Base-by-base conservation (phyloP, 1,140 invertebrate genomes). In the Drosophila lacertosa region DNA sequence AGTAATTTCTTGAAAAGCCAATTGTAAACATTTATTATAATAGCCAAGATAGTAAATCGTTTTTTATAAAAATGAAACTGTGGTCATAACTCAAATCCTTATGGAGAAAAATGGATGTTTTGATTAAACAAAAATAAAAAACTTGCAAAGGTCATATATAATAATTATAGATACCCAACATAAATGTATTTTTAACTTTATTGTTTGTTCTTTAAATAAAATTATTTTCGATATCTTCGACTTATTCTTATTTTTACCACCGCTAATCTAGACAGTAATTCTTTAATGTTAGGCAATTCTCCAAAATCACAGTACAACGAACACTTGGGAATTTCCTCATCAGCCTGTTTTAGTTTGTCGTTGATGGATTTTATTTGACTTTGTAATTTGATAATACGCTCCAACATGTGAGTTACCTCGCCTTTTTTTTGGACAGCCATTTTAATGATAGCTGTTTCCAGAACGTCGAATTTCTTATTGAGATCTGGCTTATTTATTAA, bases 381-480 rank as follows among this genome's bases (percentile, higher is more conserved):
- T 16, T 74, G 18, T 13, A 74, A 39, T n/a, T 15, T 9, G 0
- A 37, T 16, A 7, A 74, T 53, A 0, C n/a, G 42, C 0, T 22
- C 10, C n/a, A 39, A n/a, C 7, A 70, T 13, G 6, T 2, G 20
- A 32, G 32, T 11, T 32, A 9, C 16, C n/a, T 22, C 2, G 26
- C 22, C 18, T 5, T 44, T 24, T 10, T 10, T 18, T 4, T 55
- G 22, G 2, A 13, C 40, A 3, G 9, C 37, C 11, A 65, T 44
- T 9, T 47, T 44, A 6, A 65, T 55, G 0, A 58, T n/a, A 24
- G 3, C n/a, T 4, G 22, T 24, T 54, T 59, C 58, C 11, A 78
- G 48, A 2, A 42, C 6, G n/a, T 68, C 1, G 2, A 54, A 22
- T 6, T 50, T 64, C 2, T 42, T 22, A 4, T n/a, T 4, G 2